These are phyloP conservation scores for Ornithoptera priamus DNA, from an alignment of 2,888 invertebrate genomes.

Conservation along the genomic window DNA sequence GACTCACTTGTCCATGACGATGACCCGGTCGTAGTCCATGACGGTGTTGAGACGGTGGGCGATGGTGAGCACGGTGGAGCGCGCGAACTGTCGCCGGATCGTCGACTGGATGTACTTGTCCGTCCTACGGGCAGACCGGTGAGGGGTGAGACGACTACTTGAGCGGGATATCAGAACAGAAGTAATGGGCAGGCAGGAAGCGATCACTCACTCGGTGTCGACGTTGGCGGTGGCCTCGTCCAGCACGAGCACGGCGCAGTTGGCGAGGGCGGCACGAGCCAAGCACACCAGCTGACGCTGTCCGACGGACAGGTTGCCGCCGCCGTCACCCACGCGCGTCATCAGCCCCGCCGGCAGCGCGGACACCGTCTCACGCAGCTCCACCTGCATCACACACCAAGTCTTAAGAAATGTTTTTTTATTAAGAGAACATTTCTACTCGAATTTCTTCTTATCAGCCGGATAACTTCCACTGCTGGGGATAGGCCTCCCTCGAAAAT, in stretches of 20 bases:
- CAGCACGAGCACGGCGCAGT: conserved; percentile 84
- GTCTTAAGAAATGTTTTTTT: no score
- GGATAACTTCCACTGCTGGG: no score
- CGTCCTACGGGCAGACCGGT: conserved; percentile 67
- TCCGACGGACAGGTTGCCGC: conserved; percentile 84
- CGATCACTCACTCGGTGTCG: conserved; percentile 84
- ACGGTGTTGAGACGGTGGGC: conserved; percentile 92
- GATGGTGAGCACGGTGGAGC: conserved; percentile 89
- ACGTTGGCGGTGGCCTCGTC: conserved; percentile 96
- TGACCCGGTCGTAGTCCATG: conserved; percentile 89
- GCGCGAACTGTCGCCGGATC: conserved; percentile 84
- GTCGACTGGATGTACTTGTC: conserved; percentile 88
- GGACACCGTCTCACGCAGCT: conserved; percentile 80
- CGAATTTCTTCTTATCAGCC: no score
- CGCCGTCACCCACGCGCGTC: conserved; percentile 82
- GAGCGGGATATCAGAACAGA: background rate
- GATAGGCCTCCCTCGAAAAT: no score
- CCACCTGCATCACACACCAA: conserved; percentile 68
- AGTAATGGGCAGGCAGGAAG: background rate
- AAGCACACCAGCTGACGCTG: conserved; percentile 86
- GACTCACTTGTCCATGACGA: conserved; percentile 87
- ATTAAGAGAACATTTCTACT: no score
- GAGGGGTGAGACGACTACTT: background rate
- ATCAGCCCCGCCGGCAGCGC: conserved; percentile 80
- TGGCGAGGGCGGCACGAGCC: conserved; percentile 84